These are phyloP conservation scores for Onthophagus sagittarius DNA, from an alignment of 2,888 invertebrate species.

Conservation along the genomic window DNA sequence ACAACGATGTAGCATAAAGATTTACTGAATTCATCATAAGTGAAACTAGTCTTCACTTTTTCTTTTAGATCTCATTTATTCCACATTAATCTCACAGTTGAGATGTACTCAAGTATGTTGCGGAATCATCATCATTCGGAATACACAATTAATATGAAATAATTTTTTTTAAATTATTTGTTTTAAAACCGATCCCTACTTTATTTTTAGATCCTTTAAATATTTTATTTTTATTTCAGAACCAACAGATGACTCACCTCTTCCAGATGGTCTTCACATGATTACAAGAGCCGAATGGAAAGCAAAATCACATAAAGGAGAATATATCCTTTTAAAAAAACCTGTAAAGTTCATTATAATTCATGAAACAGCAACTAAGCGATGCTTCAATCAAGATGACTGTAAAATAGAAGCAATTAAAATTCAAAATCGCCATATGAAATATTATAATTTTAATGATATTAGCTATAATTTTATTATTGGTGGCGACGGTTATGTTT, in stretches of 20 bases:
- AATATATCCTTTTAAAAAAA: conserved; percentile 42
- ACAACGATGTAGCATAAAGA: no score
- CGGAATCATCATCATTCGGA: no score
- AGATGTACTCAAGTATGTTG: no score
- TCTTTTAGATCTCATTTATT: no score
- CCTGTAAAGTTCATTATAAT: conserved; percentile 59
- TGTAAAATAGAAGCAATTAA: conserved; percentile 56
- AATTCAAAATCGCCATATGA: conserved; percentile 68
- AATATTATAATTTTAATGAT: conserved; percentile 60
- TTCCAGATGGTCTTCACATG: neutral
- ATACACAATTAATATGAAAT: no score
- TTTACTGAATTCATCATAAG: no score
- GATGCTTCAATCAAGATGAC: conserved; percentile 55
- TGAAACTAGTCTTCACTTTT: no score
- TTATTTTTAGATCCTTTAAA: no score
- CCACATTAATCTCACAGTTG: no score
- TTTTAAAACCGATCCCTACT: no score
- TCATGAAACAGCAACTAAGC: conserved; percentile 62
- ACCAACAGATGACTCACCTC: neutral
- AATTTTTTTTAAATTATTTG: no score
- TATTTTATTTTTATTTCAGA: neutral
- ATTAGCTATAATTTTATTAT: conserved; percentile 76
- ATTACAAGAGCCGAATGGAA: conserved; percentile 60
- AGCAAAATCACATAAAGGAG: conserved; percentile 55
- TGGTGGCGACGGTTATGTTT: conserved; percentile 72